These are phyloP conservation scores for Thaumatotibia leucotreta DNA, from an alignment of 1,140 invertebrate species.

Conservation along the genomic window DNA sequence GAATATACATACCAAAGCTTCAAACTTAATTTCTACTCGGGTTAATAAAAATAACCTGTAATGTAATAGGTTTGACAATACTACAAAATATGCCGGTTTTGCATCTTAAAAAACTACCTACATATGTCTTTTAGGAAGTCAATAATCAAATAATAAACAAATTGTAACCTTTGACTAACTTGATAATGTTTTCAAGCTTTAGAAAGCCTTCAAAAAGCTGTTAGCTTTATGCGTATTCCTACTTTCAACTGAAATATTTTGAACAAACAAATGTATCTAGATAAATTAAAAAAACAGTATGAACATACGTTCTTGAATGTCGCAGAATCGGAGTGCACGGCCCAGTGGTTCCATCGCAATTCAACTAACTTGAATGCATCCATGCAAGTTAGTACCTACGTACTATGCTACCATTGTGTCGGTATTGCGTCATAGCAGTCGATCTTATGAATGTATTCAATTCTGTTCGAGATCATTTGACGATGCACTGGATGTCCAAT, in stretches of 20 bases:
- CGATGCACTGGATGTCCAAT: not conserved
- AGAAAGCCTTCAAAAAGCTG: no score
- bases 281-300: not conserved
- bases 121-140: no score
- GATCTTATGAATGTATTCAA: not conserved
- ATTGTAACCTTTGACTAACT: not conserved
- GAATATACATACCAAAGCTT: slow-evolving; percentile 30
- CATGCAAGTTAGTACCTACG: slow-evolving; percentile 3
- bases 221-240: not conserved
- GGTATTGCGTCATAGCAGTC: not conserved
- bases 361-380: not conserved
- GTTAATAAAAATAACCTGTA: no score
- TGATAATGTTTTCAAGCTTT: no score
- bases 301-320: not conserved
- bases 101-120: no score
- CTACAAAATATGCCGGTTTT: no score
- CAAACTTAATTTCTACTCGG: no score
- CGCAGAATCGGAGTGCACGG: not conserved
- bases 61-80: no score
- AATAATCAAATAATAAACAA: no score
- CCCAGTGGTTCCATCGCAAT: slow-evolving; percentile 7
- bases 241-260: not conserved
- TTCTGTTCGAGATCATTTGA: not conserved
- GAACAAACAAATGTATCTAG: not conserved
- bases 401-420: not conserved